Evolutionary conservation across 1,140 invertebrate species (phyloP).

Genomic region (Eupristina koningsbergeri): DNA sequence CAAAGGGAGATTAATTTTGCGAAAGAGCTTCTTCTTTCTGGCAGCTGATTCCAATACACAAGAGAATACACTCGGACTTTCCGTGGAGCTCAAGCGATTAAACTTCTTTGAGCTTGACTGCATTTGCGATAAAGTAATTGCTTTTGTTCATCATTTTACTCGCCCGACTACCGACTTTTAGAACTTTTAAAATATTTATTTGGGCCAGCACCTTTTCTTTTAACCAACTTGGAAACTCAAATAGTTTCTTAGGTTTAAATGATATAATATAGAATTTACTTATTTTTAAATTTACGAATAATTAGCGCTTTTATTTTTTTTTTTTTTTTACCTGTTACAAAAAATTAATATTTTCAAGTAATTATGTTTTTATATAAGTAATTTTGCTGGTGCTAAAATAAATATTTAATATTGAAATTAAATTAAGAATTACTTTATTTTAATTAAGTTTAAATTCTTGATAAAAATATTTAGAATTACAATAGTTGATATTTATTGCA

Average conservation of each 20-base stretch:
- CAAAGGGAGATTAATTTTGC: conserved; percentile 63
- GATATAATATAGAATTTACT: too few species aligned
- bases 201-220: not conserved
- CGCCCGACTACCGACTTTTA: not conserved
- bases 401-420: not conserved
- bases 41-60: conserved; percentile 17
- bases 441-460: not conserved
- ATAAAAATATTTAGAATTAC: not conserved
- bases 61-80: not conserved
- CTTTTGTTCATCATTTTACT: conserved; percentile 39
- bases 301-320: too few species aligned
- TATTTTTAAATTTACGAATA: too few species aligned
- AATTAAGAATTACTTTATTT: not conserved
- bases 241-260: not conserved
- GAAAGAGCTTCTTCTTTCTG: conserved; percentile 46
- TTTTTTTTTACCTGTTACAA: too few species aligned
- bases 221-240: not conserved
- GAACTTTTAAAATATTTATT: not conserved
- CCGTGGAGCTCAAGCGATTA: conserved; percentile 31
- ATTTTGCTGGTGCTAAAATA: not conserved
- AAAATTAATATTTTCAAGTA: not conserved
- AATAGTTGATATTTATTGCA: too few species aligned
- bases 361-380: not conserved
- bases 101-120: conserved; percentile 41
- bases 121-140: conserved; percentile 42